A percentile compares a stretch with the other conserved stretches of the same genome.
These are phyloP conservation scores for Plagodis pulveraria DNA, from an alignment of 2,888 invertebrate species.

Conservation along the genomic window DNA sequence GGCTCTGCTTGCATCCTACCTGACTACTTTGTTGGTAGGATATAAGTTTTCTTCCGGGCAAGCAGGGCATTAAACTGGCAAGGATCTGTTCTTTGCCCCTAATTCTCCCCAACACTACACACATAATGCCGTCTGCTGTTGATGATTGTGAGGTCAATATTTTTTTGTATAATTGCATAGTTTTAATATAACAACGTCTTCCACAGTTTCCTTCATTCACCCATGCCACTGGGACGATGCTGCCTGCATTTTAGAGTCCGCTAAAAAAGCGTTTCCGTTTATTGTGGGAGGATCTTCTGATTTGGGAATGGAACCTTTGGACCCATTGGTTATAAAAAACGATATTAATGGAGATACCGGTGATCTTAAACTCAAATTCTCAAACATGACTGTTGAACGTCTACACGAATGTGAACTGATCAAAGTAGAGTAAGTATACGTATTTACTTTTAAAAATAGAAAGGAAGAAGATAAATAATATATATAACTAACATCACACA, in stretches of 20 bases:
- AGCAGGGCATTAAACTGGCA: too few relatives aligned
- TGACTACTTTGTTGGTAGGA: too few relatives aligned
- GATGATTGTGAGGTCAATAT: too few relatives aligned
- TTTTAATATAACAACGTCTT: neutral
- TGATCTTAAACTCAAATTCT: conserved; percentile 43
- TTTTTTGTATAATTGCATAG: too few relatives aligned
- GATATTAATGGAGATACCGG: conserved; percentile 35
- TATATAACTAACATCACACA: neutral
- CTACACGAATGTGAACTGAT: conserved; percentile 40
- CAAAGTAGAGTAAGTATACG: conserved; percentile 48
- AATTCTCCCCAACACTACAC: too few relatives aligned
- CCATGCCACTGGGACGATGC: conserved; percentile 36
- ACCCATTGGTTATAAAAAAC: conserved; percentile 44
- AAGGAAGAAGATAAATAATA: neutral
- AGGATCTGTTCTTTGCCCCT: too few relatives aligned
- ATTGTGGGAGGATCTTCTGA: conserved; percentile 42
- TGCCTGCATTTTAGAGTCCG: conserved; percentile 42
- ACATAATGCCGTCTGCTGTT: too few relatives aligned
- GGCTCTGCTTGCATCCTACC: too few relatives aligned
- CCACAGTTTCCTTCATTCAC: conserved; percentile 20
- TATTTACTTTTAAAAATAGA: conserved; percentile 1
- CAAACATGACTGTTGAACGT: conserved; percentile 37
- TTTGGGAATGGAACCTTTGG: conserved; percentile 35
- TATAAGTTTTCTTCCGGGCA: too few relatives aligned
- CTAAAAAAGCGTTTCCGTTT: conserved; percentile 37